Percentiles rank a stretch among this genome's conserved stretches.
Conservation (phyloP, 1,140 invertebrate species). For the Drosophila navojoa region DNA sequence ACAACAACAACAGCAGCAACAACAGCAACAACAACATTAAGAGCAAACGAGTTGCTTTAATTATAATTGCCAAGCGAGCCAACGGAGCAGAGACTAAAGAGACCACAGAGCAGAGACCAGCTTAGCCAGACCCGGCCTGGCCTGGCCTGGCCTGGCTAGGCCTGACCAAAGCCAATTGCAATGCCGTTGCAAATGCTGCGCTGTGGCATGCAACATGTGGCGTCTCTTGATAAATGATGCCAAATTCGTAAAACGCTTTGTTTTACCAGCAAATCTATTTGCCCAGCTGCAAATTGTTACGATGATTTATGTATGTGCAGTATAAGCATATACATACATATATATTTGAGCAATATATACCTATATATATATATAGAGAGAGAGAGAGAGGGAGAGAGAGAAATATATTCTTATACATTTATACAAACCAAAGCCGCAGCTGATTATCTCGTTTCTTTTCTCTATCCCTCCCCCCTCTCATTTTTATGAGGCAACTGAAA, state of each 20-base stretch:
- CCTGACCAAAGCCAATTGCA: conserved; percentile 23
- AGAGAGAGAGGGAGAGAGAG: no score
- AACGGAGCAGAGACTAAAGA: not conserved
- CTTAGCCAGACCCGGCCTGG: not conserved
- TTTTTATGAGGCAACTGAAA: conserved; percentile 18
- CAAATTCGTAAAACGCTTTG: conserved; percentile 77
- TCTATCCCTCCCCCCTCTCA: not conserved
- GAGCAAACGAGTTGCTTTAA: conserved; percentile 49
- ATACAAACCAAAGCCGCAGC: conserved; percentile 7
- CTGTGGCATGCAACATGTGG: conserved; percentile 25
- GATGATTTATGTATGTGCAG: conserved; percentile 62
- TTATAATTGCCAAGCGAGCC: conserved; percentile 45
- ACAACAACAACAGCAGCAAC: not conserved
- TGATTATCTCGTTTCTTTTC: not conserved
- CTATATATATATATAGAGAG: no score
- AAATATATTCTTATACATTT: no score
- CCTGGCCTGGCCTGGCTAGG: not conserved
- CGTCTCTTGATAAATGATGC: conserved; percentile 73
- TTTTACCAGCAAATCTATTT: conserved; percentile 46
- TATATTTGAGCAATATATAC: no score
- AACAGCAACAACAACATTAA: not conserved
- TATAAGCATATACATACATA: no score
- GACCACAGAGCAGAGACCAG: conserved; percentile 8
- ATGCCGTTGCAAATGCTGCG: conserved; percentile 21
- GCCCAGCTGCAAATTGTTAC: conserved; percentile 21